Evolutionary conservation across 2,113 vertebrate species (phyloP), one percentile per base, ranked within the genome.

Genomic region (Nothobranchius kuhntae): DNA sequence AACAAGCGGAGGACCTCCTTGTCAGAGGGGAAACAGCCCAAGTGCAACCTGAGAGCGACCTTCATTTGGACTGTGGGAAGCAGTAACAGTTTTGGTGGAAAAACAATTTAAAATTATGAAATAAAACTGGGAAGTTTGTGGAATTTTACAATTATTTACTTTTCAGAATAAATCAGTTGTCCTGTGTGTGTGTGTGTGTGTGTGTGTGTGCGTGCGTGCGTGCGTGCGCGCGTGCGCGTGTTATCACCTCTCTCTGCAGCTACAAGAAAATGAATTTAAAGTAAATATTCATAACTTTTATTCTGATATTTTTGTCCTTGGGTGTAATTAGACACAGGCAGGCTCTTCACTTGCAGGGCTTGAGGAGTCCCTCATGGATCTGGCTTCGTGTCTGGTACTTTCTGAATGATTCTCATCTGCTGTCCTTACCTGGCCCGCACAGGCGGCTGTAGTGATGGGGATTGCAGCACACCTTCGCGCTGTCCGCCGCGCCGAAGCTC

Each of bases 371-470:
- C 13, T 14, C 24, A 7, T 47, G 24, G 21, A n/a, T 14, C 13
- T 56, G 11, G 15, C 30, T 71, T 67, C 15, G 3, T 36, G 42
- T 50, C 12, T 52, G 6, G 17, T 51, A 51, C 9, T 9, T 47
- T 47, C 36, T 44, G 1, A n/a, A 13, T 17, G 2, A 14, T 17
- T 53, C 56, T 47, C 11, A 24, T 9, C 26, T 1, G 30, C 3
- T 48, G 70, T 86, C 71, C 92, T 95, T 89, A 96, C 96, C 96
- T 95, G 96, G 95, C 90, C 95, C 96, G 87, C 95, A 97, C 53
- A 98, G 78, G 74, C 95, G 90, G 91, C 96, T 97, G 94, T 97
- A 98, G 94, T 98, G 97, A 90, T 96, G 95, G 67, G 97, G 97
- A 85, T 98, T 98, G 94, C 96, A 97, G 92, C 96, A 98, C 77